Conservation (phyloP, 2,888 invertebrate genomes). For the Stenotaenia linearis region DNA sequence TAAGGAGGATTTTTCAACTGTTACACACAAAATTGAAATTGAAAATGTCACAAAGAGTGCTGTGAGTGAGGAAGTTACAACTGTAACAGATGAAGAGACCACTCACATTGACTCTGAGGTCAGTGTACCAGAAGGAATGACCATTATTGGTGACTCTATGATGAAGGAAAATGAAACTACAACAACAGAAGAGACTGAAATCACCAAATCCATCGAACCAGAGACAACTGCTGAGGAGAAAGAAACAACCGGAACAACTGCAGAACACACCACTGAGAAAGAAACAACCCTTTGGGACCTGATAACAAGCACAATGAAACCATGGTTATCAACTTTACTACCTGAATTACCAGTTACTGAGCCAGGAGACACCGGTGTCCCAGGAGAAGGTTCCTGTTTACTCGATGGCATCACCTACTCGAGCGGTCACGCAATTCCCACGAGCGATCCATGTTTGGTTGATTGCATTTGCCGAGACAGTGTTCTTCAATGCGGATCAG, state of each 20-base stretch:
- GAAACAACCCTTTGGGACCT: background rate
- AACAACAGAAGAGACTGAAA: no score
- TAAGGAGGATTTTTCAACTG: slow-evolving; percentile 33
- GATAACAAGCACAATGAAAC: background rate
- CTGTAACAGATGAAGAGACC: background rate
- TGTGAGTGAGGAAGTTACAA: background rate
- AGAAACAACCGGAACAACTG: background rate
- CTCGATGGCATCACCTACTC: slow-evolving; percentile 36
- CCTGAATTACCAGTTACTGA: background rate
- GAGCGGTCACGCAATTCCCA: slow-evolving; percentile 36
- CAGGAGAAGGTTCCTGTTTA: slow-evolving; percentile 36
- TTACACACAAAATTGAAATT: slow-evolving; percentile 31
- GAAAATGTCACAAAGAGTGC: background rate
- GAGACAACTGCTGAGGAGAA: background rate
- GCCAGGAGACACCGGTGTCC: slow-evolving; percentile 26
- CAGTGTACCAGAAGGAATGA: background rate
- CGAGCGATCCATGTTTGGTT: slow-evolving; percentile 37
- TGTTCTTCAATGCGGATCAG: slow-evolving; percentile 28
- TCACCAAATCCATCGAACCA: no score
- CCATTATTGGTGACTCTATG: background rate
- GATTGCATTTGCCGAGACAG: slow-evolving; percentile 34
- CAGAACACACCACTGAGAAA: background rate
- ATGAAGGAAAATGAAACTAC: background rate
- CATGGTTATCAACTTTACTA: background rate
- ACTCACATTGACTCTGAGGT: background rate